These are phyloP conservation scores for Phenganax marumi DNA, from an alignment of 92 coral and sea anemone genomes.

Conservation along the genomic window DNA sequence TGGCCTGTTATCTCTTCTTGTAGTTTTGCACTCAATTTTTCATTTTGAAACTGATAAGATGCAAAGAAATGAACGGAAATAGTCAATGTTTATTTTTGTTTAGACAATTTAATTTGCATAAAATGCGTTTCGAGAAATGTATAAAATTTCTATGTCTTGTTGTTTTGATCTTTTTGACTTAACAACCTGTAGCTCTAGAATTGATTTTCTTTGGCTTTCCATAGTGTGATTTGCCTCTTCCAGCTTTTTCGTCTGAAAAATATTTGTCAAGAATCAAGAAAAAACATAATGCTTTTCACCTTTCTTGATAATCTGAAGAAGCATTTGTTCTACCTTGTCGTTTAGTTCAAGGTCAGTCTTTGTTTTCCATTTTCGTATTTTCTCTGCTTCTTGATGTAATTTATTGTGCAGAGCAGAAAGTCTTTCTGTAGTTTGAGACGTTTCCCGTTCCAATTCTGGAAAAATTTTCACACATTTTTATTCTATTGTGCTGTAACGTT, in stretches of 20 bases:
- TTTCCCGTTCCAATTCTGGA: slow-evolving; percentile 66
- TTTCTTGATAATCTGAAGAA: neutral
- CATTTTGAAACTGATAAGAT: slow-evolving; percentile 77
- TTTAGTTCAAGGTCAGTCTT: slow-evolving; percentile 90
- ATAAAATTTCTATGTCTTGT: neutral
- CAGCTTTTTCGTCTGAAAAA: slow-evolving; percentile 76
- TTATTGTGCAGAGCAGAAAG: slow-evolving; percentile 89
- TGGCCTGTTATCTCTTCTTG: slow-evolving; percentile 83
- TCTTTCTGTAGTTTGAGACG: slow-evolving; percentile 76
- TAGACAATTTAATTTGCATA: neutral
- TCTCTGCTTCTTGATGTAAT: slow-evolving; percentile 96
- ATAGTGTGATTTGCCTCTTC: slow-evolving; percentile 78
- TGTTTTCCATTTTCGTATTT: slow-evolving; percentile 94
- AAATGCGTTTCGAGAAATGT: neutral
- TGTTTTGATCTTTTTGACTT: neutral
- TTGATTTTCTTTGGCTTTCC: slow-evolving; percentile 84
- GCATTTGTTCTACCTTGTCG: slow-evolving; percentile 68
- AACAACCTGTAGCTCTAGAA: slow-evolving; percentile 88
- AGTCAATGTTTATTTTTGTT: neutral
- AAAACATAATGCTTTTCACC: neutral
- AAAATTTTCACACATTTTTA: neutral
- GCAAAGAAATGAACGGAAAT: too few species aligned
- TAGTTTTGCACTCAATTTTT: slow-evolving; percentile 80
- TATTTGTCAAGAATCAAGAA: neutral
- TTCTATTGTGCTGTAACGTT: neutral